phyloP scores from a whole-genome alignment of 1,140 invertebrate genomes.

The Octopus bimaculoides region DNA sequence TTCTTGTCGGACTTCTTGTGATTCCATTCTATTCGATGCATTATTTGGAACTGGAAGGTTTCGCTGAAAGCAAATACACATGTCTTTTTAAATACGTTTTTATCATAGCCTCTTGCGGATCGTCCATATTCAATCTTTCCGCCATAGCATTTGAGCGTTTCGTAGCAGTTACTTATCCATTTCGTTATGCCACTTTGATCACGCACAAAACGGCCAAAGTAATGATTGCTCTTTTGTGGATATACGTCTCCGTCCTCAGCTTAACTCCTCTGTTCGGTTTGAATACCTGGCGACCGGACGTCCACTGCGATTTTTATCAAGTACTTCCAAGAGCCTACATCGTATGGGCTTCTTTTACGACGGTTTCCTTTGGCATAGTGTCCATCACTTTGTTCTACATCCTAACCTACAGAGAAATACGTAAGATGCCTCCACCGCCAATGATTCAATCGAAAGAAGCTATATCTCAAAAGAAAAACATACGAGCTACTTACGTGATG shows the following conservation, averaged over 20 bases:
- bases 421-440: constrained; percentile 14
- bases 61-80: constrained; percentile 17
- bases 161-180: constrained; percentile 27
- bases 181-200: constrained; percentile 23
- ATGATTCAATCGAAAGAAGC: not conserved
- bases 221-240: constrained; percentile 24
- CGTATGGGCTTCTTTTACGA: constrained; percentile 18
- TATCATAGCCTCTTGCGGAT: constrained; percentile 25
- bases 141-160: constrained; percentile 31
- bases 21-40: constrained; percentile 29
- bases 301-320: constrained; percentile 25
- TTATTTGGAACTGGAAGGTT: constrained; percentile 17
- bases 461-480: constrained; percentile 21
- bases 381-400: not conserved
- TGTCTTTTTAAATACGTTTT: constrained; percentile 28
- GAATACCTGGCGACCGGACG: constrained; percentile 21
- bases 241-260: constrained; percentile 22
- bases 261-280: constrained; percentile 24
- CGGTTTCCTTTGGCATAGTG: constrained; percentile 13
- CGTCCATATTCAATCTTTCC: constrained; percentile 28
- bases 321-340: constrained; percentile 25
- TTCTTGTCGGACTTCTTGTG: constrained; percentile 21
- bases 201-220: constrained; percentile 20
- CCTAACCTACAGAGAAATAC: constrained; percentile 23
- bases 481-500: constrained; percentile 26